These are phyloP conservation scores for Ondatra zibethicus DNA, from an alignment of 2,113 vertebrate species.

Conservation along the genomic window DNA sequence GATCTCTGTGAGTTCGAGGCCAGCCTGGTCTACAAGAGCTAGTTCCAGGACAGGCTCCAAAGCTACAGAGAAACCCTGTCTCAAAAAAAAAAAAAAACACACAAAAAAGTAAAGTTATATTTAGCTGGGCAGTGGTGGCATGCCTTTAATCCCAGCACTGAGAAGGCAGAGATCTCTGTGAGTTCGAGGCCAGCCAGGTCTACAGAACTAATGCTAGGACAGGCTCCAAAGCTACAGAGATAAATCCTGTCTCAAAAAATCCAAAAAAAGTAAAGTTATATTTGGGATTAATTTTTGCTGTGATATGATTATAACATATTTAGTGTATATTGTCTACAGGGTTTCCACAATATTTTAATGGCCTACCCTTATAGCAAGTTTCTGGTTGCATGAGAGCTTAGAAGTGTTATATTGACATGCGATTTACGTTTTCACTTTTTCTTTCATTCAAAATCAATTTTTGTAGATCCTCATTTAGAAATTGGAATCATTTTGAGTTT, in stretches of 20 bases:
- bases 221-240: no score
- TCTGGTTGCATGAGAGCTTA: constrained; percentile 55
- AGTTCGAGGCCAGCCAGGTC: no score
- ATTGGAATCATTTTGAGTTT: constrained; percentile 62
- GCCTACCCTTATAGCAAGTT: constrained; percentile 51
- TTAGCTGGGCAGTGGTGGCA: neutral
- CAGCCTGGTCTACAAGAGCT: no score
- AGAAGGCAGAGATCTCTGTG: no score
- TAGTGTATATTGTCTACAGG: constrained; percentile 12
- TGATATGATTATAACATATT: constrained; percentile 19
- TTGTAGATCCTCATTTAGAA: constrained; percentile 60
- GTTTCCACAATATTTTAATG: constrained; percentile 60
- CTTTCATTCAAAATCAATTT: constrained; percentile 55
- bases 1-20: no score
- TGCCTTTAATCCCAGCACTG: no score
- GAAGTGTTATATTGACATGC: constrained; percentile 39
- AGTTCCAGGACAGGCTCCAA: no score
- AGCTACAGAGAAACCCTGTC: no score
- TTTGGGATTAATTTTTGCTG: constrained; percentile 48
- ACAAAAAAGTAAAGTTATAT: neutral
- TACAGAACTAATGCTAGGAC: no score
- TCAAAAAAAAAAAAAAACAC: no score
- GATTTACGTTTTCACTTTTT: constrained; percentile 38
- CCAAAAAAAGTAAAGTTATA: neutral
- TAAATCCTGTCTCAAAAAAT: no score